Evolutionary conservation across 2,113 vertebrate genomes (phyloP).

Genomic region (Regulus satrapa): DNA sequence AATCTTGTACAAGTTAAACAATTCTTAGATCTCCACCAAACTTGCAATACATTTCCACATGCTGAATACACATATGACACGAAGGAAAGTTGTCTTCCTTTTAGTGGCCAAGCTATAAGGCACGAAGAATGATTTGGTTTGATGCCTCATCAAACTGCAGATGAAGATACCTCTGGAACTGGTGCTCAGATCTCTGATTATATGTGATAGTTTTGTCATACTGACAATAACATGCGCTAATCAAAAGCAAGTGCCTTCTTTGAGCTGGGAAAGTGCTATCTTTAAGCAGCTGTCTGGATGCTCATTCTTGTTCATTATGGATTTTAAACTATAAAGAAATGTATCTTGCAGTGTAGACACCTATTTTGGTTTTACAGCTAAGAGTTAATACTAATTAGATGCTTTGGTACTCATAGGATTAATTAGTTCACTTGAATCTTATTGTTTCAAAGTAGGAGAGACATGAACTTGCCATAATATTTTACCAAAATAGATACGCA

Average conservation of each 20-base stretch:
- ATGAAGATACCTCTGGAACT: not conserved
- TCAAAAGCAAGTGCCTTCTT: not conserved
- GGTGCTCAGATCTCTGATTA: constrained; percentile 29
- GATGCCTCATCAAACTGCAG: constrained; percentile 18
- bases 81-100: not conserved
- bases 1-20: constrained; percentile 17
- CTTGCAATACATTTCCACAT: not conserved
- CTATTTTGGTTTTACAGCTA: constrained; percentile 17
- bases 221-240: not conserved
- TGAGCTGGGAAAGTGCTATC: constrained; percentile 42
- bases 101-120: not conserved
- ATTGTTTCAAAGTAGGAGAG: constrained; percentile 60
- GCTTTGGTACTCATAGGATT: constrained; percentile 57
- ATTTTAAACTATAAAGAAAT: not conserved
- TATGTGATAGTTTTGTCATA: constrained; percentile 23
- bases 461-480: constrained; percentile 63
- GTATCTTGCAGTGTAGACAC: not conserved
- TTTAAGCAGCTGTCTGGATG: not conserved
- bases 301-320: not conserved
- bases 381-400: constrained; percentile 67
- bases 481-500: constrained; percentile 58
- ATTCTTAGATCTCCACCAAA: constrained; percentile 11
- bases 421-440: constrained; percentile 67
- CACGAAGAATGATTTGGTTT: constrained; percentile 20
- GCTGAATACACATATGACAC: not conserved